These are phyloP conservation scores for Crossocerus cetratus DNA, from an alignment of 2,888 invertebrate genomes.

Conservation along the genomic window DNA sequence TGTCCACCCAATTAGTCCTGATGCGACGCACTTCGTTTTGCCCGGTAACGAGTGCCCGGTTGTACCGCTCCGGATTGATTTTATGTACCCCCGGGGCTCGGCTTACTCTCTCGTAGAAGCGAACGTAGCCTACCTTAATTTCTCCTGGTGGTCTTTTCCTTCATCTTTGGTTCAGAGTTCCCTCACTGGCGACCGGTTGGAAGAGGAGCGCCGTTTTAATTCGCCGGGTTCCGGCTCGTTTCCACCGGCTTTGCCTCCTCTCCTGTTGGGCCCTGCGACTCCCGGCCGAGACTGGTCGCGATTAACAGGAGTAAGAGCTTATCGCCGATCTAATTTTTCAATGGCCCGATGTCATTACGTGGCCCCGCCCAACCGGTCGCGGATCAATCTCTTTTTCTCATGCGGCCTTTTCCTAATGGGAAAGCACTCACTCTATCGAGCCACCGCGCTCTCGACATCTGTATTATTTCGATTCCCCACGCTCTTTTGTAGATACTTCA, in stretches of 20 bases:
- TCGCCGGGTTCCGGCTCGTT: not conserved
- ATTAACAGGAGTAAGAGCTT: not conserved
- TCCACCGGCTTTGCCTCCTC: not conserved
- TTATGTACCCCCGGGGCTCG: not conserved
- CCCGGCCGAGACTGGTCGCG: not conserved
- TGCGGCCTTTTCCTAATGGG: conserved; percentile 30
- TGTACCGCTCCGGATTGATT: conserved; percentile 4
- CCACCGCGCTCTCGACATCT: conserved; percentile 39
- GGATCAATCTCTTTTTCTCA: conserved; percentile 36
- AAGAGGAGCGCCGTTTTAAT: conserved; percentile 8
- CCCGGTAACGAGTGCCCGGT: conserved; percentile 15
- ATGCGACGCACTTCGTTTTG: conserved; percentile 8
- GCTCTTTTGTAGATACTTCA: conserved; percentile 51
- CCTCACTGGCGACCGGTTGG: conserved; percentile 3
- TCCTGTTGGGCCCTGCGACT: too few species aligned
- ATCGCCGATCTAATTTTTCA: conserved; percentile 9
- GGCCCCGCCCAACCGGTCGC: conserved; percentile 34
- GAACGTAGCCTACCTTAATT: not conserved
- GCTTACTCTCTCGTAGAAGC: not conserved
- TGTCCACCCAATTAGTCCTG: conserved; percentile 19
- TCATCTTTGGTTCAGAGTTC: not conserved
- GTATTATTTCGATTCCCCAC: conserved; percentile 44
- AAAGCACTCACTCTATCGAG: conserved; percentile 35
- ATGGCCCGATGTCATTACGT: conserved; percentile 18
- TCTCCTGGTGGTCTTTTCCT: not conserved